phyloP scores from a whole-genome alignment of 2,888 invertebrate genomes.

The Stenoptilia bipunctidactyla region DNA sequence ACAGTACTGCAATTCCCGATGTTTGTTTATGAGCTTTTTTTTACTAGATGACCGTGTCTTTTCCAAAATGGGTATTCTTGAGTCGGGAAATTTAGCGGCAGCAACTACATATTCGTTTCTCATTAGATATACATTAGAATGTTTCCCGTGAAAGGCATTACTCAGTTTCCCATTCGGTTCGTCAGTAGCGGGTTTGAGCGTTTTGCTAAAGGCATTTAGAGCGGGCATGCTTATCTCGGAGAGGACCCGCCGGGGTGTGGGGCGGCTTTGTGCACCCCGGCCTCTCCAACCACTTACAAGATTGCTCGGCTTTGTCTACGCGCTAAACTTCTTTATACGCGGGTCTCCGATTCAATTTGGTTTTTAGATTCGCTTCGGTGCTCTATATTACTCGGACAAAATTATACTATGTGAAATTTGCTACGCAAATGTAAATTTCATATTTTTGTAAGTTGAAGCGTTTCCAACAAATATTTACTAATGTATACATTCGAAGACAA shows the following conservation, averaged over 20 bases:
- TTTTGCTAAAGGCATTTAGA: slow-evolving; percentile 45
- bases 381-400: no score
- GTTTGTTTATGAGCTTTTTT: no score
- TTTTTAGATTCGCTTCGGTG: slow-evolving; percentile 34
- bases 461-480: no score
- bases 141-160: slow-evolving; percentile 32
- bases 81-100: neutral
- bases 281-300: slow-evolving; percentile 61
- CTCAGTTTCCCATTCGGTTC: slow-evolving; percentile 33
- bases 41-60: slow-evolving; percentile 3
- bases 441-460: no score
- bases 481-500: no score
- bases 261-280: slow-evolving; percentile 44
- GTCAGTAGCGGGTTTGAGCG: slow-evolving; percentile 31
- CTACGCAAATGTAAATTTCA: no score
- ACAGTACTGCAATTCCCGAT: no score
- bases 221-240: slow-evolving; percentile 46
- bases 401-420: no score
- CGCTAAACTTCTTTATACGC: slow-evolving; percentile 45
- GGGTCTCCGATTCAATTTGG: slow-evolving; percentile 38
- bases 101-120: slow-evolving; percentile 30
- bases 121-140: slow-evolving; percentile 36
- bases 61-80: no score
- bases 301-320: slow-evolving; percentile 58
- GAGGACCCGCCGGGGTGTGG: slow-evolving; percentile 23